Evolutionary conservation across 2,888 invertebrate species (phyloP).

Genomic region (Melikaiella ostensackeni): DNA sequence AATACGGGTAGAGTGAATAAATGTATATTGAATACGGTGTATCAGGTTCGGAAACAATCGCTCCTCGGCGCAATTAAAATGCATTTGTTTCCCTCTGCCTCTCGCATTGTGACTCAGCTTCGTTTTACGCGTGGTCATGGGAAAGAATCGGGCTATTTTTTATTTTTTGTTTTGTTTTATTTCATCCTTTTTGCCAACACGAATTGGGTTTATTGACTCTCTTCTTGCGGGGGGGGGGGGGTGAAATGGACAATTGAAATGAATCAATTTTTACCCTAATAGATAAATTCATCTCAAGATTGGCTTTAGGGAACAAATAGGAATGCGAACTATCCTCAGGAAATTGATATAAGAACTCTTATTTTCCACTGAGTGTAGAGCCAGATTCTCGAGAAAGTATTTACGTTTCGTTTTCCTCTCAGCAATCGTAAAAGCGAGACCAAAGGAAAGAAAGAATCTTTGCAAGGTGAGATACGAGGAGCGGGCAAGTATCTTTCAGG

Average conservation of each 20-base stretch:
- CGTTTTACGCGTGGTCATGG: slow-evolving; percentile 23
- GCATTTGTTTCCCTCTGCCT: slow-evolving; percentile 51
- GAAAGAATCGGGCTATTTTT: slow-evolving; percentile 11
- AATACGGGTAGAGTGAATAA: slow-evolving; percentile 39
- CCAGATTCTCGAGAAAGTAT: slow-evolving; percentile 49
- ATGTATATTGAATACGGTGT: slow-evolving; percentile 47
- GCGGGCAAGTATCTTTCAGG: slow-evolving; percentile 59
- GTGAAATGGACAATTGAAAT: neutral
- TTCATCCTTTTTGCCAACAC: neutral
- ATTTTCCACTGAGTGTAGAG: neutral
- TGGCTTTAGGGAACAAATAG: too few relatives aligned
- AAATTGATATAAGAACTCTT: slow-evolving; percentile 16
- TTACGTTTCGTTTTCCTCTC: slow-evolving; percentile 46
- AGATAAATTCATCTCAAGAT: too few relatives aligned
- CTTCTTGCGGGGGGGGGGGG: neutral
- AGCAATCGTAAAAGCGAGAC: slow-evolving; percentile 49
- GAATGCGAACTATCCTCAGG: neutral
- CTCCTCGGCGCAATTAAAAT: slow-evolving; percentile 51
- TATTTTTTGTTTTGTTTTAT: neutral
- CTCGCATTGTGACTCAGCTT: slow-evolving; percentile 39
- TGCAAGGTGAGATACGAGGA: slow-evolving; percentile 56
- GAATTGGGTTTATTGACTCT: neutral
- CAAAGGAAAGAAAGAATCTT: slow-evolving; percentile 52
- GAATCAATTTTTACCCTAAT: neutral
- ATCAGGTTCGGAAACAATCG: slow-evolving; percentile 49